These are phyloP conservation scores for Epinephelus awoara DNA, from an alignment of 2,797 vertebrate species.

Conservation along the genomic window DNA sequence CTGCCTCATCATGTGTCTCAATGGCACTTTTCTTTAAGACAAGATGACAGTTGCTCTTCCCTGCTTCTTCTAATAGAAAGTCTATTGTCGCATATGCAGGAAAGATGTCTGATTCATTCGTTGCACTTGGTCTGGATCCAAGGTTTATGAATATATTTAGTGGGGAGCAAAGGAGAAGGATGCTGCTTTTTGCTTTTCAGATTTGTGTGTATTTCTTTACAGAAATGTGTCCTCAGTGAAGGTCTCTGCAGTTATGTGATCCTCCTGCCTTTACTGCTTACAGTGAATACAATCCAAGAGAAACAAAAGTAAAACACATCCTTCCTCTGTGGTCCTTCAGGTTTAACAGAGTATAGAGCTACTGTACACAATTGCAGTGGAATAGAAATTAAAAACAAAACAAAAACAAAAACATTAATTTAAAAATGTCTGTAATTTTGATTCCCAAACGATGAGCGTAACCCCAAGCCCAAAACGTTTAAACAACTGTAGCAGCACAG, in stretches of 20 bases:
- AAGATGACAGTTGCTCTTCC: conserved; percentile 32
- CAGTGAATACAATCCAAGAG: not conserved
- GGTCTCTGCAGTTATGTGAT: not conserved
- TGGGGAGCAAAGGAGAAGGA: not conserved
- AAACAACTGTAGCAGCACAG: too few species aligned
- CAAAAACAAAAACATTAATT: not conserved
- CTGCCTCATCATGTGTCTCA: conserved; percentile 43
- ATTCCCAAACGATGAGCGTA: too few species aligned
- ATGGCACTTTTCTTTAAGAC: conserved; percentile 14
- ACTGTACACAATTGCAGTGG: not conserved
- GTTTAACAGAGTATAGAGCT: not conserved
- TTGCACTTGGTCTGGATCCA: conserved; percentile 11
- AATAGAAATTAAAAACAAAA: not conserved
- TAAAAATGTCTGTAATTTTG: too few species aligned
- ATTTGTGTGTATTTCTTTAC: conserved; percentile 2
- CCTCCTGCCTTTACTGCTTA: not conserved
- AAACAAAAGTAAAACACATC: not conserved
- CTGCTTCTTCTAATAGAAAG: conserved; percentile 10
- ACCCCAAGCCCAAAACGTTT: too few species aligned
- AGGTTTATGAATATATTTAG: conserved; percentile 28
- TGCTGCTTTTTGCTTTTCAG: not conserved
- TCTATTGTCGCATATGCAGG: conserved; percentile 17
- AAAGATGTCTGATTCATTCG: conserved; percentile 15
- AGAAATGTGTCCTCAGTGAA: not conserved
- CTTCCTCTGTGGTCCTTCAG: not conserved